phyloP scores from a whole-genome alignment of 2,888 invertebrate species.

The Lamellibrachia satsuma region DNA sequence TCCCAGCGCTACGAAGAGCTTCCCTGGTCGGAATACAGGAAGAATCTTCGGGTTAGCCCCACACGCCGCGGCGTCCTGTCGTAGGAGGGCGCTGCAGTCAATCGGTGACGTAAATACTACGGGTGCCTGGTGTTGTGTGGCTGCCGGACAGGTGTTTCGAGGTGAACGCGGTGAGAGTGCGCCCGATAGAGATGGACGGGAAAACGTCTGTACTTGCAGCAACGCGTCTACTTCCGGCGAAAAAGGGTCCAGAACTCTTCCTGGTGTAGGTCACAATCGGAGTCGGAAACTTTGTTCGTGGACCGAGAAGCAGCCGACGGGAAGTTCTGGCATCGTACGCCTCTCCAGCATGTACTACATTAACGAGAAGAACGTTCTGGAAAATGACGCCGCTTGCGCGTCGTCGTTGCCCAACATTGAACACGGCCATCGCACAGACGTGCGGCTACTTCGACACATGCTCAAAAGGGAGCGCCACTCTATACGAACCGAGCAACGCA shows the following conservation, averaged over 20 bases:
- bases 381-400: background rate
- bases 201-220: background rate
- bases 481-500: background rate
- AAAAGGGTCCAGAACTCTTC: background rate
- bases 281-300: background rate
- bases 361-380: background rate
- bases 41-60: background rate
- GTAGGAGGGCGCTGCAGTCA: background rate
- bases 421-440: background rate
- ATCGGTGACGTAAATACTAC: background rate
- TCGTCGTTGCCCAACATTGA: background rate
- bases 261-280: background rate
- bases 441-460: background rate
- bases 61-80: background rate
- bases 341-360: background rate
- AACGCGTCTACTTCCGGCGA: conserved; percentile 1
- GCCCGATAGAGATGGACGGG: background rate
- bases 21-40: background rate
- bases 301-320: background rate
- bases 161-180: background rate
- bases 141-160: background rate
- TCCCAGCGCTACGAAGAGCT: background rate
- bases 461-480: background rate
- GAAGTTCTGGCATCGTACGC: background rate
- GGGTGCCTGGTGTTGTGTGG: background rate